Conservation (phyloP, 2,888 invertebrate species). For the Torymus aiolomorphi region DNA sequence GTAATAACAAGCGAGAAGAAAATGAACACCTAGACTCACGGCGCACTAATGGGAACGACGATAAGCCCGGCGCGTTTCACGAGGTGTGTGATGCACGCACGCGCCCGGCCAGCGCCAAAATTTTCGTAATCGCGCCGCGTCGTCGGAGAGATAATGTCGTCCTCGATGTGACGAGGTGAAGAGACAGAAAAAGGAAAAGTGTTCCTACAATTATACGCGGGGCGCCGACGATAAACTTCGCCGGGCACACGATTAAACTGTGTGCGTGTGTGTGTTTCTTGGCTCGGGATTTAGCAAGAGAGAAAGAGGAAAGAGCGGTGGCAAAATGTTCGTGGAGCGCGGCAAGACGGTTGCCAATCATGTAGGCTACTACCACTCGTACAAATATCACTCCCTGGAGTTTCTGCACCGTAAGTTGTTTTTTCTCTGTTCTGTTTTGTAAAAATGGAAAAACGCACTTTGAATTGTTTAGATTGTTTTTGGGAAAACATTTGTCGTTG, state of each 20-base stretch:
- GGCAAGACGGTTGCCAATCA: slow-evolving; percentile 54
- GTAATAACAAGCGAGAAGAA: too few relatives aligned
- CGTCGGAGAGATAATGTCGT: slow-evolving; percentile 10
- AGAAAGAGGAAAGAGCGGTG: not conserved
- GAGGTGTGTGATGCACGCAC: not conserved
- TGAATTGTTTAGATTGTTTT: not conserved
- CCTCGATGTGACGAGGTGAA: slow-evolving; percentile 4
- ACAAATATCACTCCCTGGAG: slow-evolving; percentile 63
- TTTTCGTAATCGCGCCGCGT: slow-evolving; percentile 26
- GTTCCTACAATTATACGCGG: too few relatives aligned
- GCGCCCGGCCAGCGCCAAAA: not conserved
- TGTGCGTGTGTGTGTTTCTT: not conserved
- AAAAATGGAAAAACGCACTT: not conserved
- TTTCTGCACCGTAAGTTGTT: slow-evolving; percentile 61
- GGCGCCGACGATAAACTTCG: too few relatives aligned
- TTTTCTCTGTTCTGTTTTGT: not conserved
- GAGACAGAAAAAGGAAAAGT: not conserved
- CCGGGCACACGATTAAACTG: too few relatives aligned
- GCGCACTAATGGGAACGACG: slow-evolving; percentile 14
- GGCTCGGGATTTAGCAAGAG: not conserved
- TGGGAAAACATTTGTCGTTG: not conserved
- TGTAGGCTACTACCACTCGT: slow-evolving; percentile 63
- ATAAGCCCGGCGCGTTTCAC: slow-evolving; percentile 23
- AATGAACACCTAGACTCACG: not conserved
- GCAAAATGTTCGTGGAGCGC: slow-evolving; percentile 56